Conservation (phyloP, 2,888 invertebrate genomes). For the Panzeria rudis region DNA sequence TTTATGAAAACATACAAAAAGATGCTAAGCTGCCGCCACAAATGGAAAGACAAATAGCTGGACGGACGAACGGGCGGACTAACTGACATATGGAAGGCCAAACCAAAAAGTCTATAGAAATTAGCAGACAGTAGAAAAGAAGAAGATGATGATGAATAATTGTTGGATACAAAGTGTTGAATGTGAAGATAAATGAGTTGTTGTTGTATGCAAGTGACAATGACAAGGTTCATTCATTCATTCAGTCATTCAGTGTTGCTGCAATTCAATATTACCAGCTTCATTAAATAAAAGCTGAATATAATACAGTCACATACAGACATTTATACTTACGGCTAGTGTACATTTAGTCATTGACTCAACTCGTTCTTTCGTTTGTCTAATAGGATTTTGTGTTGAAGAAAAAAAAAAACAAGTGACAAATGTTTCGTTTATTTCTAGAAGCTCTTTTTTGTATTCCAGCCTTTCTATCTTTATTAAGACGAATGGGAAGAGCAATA, state of each 20-base stretch:
- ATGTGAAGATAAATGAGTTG: constrained; percentile 71
- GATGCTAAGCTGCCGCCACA: constrained; percentile 54
- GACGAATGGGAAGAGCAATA: constrained; percentile 1
- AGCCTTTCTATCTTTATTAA: background rate
- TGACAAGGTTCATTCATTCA: constrained; percentile 25
- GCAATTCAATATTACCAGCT: constrained; percentile 46
- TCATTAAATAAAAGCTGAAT: constrained; percentile 43
- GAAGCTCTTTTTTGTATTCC: constrained; percentile 50
- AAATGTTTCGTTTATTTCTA: constrained; percentile 55
- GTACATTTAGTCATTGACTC: constrained; percentile 29
- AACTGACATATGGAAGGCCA: constrained; percentile 24
- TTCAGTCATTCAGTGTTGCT: background rate
- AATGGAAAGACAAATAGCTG: constrained; percentile 17
- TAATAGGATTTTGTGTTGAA: constrained; percentile 53
- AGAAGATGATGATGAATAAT: constrained; percentile 62
- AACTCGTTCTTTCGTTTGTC: background rate
- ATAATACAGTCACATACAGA: constrained; percentile 36
- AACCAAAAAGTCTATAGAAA: constrained; percentile 11
- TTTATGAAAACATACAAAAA: constrained; percentile 49
- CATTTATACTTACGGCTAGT: too few relatives aligned
- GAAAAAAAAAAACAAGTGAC: constrained; percentile 46
- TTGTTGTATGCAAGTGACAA: constrained; percentile 42
- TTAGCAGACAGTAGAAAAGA: constrained; percentile 18
- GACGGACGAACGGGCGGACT: constrained; percentile 12
- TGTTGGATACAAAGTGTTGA: constrained; percentile 65